Evolutionary conservation across 2,113 vertebrate species (phyloP).

Genomic region (Pagrus major): DNA sequence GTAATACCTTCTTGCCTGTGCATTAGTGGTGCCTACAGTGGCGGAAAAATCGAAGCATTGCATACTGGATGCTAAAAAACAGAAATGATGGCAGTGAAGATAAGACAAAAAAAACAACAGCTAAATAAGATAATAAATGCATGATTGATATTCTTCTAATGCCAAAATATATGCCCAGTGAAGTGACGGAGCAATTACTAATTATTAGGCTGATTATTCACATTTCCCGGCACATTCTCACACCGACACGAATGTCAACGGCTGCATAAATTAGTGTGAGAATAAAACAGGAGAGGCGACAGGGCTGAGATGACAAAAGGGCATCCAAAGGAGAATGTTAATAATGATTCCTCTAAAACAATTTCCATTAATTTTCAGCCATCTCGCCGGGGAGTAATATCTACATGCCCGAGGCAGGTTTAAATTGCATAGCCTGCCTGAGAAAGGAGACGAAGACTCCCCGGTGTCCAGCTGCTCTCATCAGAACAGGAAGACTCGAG

Average conservation of each 20-base stretch:
- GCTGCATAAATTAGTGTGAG: slow-evolving; percentile 74
- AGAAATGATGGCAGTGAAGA: slow-evolving; percentile 17
- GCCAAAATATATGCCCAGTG: slow-evolving; percentile 62
- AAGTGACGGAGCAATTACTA: slow-evolving; percentile 63
- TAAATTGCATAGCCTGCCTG: slow-evolving; percentile 86
- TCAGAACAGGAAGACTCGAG: slow-evolving; percentile 74
- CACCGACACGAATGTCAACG: slow-evolving; percentile 73
- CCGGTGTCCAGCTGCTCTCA: slow-evolving; percentile 81
- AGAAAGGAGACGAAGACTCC: slow-evolving; percentile 80
- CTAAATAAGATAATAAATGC: slow-evolving; percentile 50
- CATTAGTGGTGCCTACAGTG: not conserved
- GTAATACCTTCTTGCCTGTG: slow-evolving; percentile 17
- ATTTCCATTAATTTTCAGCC: slow-evolving; percentile 88
- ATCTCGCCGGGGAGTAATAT: slow-evolving; percentile 85
- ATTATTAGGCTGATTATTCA: slow-evolving; percentile 78
- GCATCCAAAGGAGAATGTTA: slow-evolving; percentile 88
- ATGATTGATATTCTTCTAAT: slow-evolving; percentile 51
- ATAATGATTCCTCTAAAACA: slow-evolving; percentile 88
- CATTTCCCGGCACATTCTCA: slow-evolving; percentile 68
- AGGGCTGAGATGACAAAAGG: slow-evolving; percentile 83
- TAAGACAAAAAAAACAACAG: slow-evolving; percentile 32
- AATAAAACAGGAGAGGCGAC: slow-evolving; percentile 69
- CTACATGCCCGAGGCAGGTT: slow-evolving; percentile 87
- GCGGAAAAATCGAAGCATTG: slow-evolving; percentile 6
- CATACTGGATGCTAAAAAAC: not conserved